Evolutionary conservation across 2,113 vertebrate species (phyloP).

Genomic region (Xenopus laevis): DNA sequence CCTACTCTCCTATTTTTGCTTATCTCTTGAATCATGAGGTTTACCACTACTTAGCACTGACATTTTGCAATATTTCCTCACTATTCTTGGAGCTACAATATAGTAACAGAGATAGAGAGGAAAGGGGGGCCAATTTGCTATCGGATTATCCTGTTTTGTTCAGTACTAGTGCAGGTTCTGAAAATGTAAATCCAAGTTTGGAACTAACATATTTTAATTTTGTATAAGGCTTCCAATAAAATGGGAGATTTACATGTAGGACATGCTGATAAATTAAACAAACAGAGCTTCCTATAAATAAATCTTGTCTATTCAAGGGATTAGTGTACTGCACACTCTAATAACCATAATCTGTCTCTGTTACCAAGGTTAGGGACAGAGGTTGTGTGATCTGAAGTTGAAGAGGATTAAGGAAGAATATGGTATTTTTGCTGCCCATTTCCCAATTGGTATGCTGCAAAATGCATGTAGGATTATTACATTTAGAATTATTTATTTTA

Average conservation of each 20-base stretch:
- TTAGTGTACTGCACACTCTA: neutral
- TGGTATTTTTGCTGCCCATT: neutral
- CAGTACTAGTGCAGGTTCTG: neutral
- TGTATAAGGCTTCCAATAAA: neutral
- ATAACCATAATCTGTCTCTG: neutral
- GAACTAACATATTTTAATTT: neutral
- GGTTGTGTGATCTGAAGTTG: neutral
- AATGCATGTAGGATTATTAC: neutral
- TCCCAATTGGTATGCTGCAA: neutral
- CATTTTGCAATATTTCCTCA: too few relatives aligned
- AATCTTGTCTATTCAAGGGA: neutral
- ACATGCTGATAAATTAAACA: neutral
- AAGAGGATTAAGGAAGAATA: neutral
- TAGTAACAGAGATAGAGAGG: too few relatives aligned
- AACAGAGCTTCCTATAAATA: constrained; percentile 4
- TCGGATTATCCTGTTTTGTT: too few relatives aligned
- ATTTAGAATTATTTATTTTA: neutral
- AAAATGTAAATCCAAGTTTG: neutral
- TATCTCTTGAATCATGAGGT: too few relatives aligned
- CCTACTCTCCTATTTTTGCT: too few relatives aligned
- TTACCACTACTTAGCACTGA: too few relatives aligned
- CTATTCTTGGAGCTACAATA: too few relatives aligned
- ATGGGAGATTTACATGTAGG: neutral
- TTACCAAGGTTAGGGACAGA: neutral
- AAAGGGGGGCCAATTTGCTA: too few relatives aligned